Percentiles rank a stretch among this genome's conserved stretches.
Evolutionary conservation across 2,888 invertebrate genomes (phyloP).

Genomic region (Epistrophe eligans): DNA sequence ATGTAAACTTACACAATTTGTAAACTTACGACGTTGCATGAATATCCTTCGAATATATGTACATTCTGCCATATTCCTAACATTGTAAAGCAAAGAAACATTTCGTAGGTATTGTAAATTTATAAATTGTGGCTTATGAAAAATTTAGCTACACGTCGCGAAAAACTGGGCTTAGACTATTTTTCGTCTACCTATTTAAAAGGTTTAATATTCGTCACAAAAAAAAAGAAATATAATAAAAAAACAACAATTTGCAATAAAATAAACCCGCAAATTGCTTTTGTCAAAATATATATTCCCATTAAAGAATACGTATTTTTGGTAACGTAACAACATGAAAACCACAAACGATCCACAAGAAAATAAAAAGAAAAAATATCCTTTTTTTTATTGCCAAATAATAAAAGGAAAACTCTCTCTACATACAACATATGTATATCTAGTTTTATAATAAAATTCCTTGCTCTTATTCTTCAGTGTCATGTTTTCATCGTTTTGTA

Average conservation of each 20-base stretch:
- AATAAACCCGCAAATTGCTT: constrained; percentile 70
- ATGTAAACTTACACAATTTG: too few species aligned
- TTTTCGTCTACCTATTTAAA: background rate
- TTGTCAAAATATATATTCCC: constrained; percentile 52
- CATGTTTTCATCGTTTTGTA: constrained; percentile 70
- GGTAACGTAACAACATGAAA: constrained; percentile 51
- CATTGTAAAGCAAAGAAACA: too few species aligned
- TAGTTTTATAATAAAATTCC: constrained; percentile 60
- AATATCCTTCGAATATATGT: too few species aligned
- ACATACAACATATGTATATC: constrained; percentile 33
- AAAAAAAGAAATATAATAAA: constrained; percentile 1
- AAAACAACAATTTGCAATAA: constrained; percentile 49
- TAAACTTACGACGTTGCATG: too few species aligned
- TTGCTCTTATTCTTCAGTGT: constrained; percentile 71
- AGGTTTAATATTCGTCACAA: constrained; percentile 2
- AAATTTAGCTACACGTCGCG: too few species aligned
- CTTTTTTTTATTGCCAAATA: constrained; percentile 76
- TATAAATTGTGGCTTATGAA: too few species aligned
- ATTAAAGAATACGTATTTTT: constrained; percentile 42
- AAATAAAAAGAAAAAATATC: constrained; percentile 75
- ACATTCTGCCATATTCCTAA: too few species aligned
- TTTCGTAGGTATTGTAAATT: too few species aligned
- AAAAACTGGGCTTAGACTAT: too few species aligned
- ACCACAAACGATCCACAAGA: constrained; percentile 72
- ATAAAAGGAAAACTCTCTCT: constrained; percentile 74